phyloP scores from a whole-genome alignment of 2,888 invertebrate genomes.

The Heterodera filipjevi region DNA sequence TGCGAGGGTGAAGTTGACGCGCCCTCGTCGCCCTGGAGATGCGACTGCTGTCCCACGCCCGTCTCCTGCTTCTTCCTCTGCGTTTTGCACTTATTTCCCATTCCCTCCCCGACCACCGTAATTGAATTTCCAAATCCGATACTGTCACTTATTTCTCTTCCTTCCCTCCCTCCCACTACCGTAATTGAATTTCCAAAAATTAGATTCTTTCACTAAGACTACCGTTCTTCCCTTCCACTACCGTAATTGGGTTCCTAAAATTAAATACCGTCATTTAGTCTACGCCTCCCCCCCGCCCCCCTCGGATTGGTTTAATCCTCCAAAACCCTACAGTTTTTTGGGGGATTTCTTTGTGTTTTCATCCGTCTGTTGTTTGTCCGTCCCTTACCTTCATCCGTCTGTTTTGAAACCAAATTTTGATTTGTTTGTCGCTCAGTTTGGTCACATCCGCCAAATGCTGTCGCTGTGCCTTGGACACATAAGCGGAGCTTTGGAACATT shows the following conservation, averaged over 20 bases:
- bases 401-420: conserved; percentile 84
- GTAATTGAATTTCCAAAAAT: too few relatives aligned
- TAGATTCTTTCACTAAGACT: too few relatives aligned
- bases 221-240: too few relatives aligned
- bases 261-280: too few relatives aligned
- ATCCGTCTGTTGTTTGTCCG: too few relatives aligned
- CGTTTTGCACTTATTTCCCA: background rate
- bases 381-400: conserved; percentile 92
- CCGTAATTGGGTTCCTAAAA: too few relatives aligned
- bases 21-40: background rate
- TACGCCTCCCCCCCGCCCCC: too few relatives aligned
- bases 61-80: conserved; percentile 10
- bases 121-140: background rate
- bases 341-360: too few relatives aligned
- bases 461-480: conserved; percentile 34
- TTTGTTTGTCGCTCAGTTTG: conserved; percentile 74
- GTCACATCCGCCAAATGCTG: conserved; percentile 26
- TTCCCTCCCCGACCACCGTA: conserved; percentile 73
- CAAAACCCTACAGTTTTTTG: background rate
- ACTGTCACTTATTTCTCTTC: background rate
- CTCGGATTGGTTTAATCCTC: too few relatives aligned
- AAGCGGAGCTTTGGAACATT: conserved; percentile 25
- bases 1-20: conserved; percentile 2
- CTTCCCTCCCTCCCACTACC: too few relatives aligned
- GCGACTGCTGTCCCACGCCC: conserved; percentile 10